Base-by-base conservation (phyloP, 1,140 invertebrate genomes). In the Drosophila paulistorum region DNA sequence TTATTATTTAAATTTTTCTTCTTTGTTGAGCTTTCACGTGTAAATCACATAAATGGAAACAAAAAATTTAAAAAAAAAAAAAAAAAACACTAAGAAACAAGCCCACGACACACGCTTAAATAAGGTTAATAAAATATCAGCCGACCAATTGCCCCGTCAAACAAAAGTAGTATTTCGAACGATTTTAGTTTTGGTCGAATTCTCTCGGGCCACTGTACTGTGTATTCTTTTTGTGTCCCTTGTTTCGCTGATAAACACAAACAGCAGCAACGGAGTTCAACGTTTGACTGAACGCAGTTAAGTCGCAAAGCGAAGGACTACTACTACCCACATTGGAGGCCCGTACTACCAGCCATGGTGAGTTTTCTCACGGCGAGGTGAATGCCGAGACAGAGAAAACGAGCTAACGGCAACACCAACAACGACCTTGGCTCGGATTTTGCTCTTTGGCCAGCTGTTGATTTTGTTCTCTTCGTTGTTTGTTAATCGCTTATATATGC, bases 391-490 rank as follows among this genome's bases (percentile, higher is more conserved):
- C 26, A 57, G 64, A 68, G 61, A 68, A 45, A 10, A 35, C 58
- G 37, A 11, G n/a, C 3, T 7, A 39, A 4, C 26, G 13, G 59
- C 23, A 59, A 59, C 33, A 23, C 5, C 42, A 45, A 51, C 57
- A 51, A 75, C 73, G 78, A 78, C 79, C 74, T 86, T 86, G 81
- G 81, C 68, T 39, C 48, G 41, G 45, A 39, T 7, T 37, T 54
- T 55, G 42, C 83, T 86, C 83, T 86, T 86, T 76, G 83, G 11
- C 72, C 79, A 83, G 83, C 83, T 86, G 83, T 83, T 79, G 76
- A 87, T 76, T 70, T 87, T 83, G 66, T 83, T 68, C 76, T 67
- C 64, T 68, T 70, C 35, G 7, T 63, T 41, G 30, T 30, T 59
- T 59, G 17, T 23, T 65, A 59, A 71, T 45, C 65, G 69, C 37